Conservation (phyloP, 2,797 vertebrate genomes). For the Melanotaenia pygmaea region DNA sequence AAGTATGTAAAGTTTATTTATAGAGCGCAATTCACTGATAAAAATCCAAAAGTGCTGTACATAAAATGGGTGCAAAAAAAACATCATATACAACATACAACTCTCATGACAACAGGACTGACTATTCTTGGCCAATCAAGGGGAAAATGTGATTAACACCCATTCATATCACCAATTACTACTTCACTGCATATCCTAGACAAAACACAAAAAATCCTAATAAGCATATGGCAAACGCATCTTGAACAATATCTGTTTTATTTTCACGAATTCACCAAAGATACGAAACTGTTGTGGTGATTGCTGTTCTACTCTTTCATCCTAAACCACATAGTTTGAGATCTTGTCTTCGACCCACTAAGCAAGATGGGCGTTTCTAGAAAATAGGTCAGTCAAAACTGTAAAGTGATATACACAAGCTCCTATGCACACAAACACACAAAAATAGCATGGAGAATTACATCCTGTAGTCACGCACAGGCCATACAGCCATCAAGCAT, state of each 20-base stretch:
- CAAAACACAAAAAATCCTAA: neutral
- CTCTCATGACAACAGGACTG: too few relatives aligned
- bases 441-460: constrained; percentile 22
- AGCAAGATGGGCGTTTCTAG: constrained; percentile 64
- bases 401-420: constrained; percentile 41
- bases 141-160: too few relatives aligned
- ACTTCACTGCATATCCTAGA: too few relatives aligned
- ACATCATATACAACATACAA: too few relatives aligned
- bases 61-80: too few relatives aligned
- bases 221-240: constrained; percentile 47
- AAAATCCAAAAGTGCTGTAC: too few relatives aligned
- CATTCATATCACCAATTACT: too few relatives aligned
- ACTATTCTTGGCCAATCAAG: neutral
- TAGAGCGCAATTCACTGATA: too few relatives aligned
- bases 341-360: constrained; percentile 16
- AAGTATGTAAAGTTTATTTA: too few relatives aligned
- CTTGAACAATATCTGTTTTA: constrained; percentile 65
- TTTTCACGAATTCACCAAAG: constrained; percentile 41
- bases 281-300: constrained; percentile 14
- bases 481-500: constrained; percentile 48
- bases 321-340: constrained; percentile 45
- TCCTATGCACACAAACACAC: constrained; percentile 30
- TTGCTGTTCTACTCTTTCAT: constrained; percentile 24
- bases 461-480: constrained; percentile 14
- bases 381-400: constrained; percentile 70